Evolutionary conservation across 2,888 invertebrate genomes (phyloP).

Genomic region (Horisme vitalbata): DNA sequence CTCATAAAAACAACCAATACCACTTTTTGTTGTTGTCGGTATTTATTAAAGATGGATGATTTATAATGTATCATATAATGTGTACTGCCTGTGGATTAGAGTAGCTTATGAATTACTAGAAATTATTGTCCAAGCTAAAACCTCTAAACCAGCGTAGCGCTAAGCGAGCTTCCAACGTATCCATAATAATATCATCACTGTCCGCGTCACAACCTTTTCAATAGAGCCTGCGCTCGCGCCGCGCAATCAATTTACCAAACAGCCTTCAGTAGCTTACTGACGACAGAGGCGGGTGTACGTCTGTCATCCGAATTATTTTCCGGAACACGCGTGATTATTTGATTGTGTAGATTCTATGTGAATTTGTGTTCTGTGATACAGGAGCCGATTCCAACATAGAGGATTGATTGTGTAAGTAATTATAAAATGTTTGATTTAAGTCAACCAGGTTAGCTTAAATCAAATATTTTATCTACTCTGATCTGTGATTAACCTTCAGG

Average conservation of each 20-base stretch:
- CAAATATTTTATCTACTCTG: not conserved
- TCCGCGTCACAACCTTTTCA: constrained; percentile 19
- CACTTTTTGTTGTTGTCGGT: too few species aligned
- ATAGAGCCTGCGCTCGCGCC: constrained; percentile 33
- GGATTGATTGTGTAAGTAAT: constrained; percentile 45
- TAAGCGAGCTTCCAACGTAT: not conserved
- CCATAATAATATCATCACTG: not conserved
- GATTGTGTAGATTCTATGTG: constrained; percentile 21
- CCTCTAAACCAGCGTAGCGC: too few species aligned
- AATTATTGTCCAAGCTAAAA: too few species aligned
- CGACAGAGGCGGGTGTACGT: constrained; percentile 16
- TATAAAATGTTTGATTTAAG: not conserved
- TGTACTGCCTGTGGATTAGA: too few species aligned
- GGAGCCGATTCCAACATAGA: constrained; percentile 30
- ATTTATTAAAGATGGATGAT: too few species aligned
- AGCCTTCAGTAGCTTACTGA: constrained; percentile 22
- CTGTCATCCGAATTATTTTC: constrained; percentile 5
- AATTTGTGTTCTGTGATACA: constrained; percentile 44
- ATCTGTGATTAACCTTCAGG: constrained; percentile 21
- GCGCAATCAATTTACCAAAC: constrained; percentile 27
- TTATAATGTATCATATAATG: too few species aligned
- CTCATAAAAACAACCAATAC: constrained; percentile 2
- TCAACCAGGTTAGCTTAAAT: constrained; percentile 8
- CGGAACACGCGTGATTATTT: constrained; percentile 21
- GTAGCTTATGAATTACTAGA: too few species aligned